Evolutionary conservation across 1,140 invertebrate genomes (phyloP).

Genomic region (Ceratosolen fusciceps): DNA sequence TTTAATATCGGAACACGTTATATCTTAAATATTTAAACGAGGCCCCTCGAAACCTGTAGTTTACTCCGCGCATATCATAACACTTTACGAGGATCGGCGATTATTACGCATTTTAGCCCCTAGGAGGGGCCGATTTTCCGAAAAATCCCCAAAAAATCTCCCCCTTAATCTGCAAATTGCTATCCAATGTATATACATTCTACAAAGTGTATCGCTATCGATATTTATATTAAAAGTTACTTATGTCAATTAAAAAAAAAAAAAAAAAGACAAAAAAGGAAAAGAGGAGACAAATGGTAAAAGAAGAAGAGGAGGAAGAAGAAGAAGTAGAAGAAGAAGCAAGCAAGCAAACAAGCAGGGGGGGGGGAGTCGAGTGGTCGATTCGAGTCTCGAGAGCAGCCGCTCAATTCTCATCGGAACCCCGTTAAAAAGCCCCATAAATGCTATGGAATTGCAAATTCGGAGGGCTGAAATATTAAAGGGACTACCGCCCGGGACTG

Average conservation of each 20-base stretch:
- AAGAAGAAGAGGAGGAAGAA: neutral
- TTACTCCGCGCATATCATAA: neutral
- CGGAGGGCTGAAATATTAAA: neutral
- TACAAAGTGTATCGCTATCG: neutral
- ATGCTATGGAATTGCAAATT: neutral
- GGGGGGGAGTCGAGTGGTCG: too few relatives aligned
- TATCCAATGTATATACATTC: neutral
- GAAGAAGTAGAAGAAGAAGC: too few relatives aligned
- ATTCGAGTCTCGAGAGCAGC: too few relatives aligned
- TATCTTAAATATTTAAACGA: conserved; percentile 11
- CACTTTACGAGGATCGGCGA: neutral
- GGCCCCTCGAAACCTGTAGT: neutral
- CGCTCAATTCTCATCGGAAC: too few relatives aligned
- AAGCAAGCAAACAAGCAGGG: too few relatives aligned
- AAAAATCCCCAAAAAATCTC: conserved; percentile 2
- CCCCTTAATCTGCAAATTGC: neutral
- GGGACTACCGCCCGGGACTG: neutral
- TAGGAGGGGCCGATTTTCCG: neutral
- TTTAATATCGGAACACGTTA: neutral
- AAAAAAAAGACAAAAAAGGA: neutral
- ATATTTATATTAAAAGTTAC: neutral
- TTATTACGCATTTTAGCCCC: neutral
- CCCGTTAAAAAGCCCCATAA: too few relatives aligned
- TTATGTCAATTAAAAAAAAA: neutral
- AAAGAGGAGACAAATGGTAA: neutral